phyloP scores from a whole-genome alignment of 1,140 invertebrate species.

The Planococcus citri region DNA sequence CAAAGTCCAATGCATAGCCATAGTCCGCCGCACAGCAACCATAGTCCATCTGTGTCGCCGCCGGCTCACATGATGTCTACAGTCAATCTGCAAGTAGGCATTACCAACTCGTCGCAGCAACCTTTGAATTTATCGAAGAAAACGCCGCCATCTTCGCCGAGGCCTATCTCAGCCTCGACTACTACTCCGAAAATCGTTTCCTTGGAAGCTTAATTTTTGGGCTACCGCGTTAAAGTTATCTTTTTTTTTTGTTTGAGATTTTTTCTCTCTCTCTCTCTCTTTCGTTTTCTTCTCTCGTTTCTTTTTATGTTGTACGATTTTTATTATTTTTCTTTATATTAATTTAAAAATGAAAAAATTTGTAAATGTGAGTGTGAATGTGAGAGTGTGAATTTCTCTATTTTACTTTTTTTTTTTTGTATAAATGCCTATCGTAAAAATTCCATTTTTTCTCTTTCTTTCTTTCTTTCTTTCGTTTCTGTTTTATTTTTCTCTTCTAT shows the following conservation, averaged over 20 bases:
- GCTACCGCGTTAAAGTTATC: background rate
- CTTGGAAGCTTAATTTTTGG: background rate
- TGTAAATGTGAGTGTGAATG: background rate
- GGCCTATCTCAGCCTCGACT: conserved; percentile 29
- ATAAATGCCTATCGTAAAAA: conserved; percentile 14
- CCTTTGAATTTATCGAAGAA: conserved; percentile 79
- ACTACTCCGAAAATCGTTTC: conserved; percentile 5
- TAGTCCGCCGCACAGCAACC: conserved; percentile 27
- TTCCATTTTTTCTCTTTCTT: background rate
- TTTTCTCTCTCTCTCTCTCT: conserved; percentile 7
- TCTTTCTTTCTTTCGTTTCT: conserved; percentile 1
- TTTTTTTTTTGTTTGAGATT: background rate
- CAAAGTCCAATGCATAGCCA: conserved; percentile 25
- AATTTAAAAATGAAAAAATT: background rate
- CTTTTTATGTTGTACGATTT: no score
- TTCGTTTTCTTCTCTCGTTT: background rate
- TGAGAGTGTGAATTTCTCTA: background rate
- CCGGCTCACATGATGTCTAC: conserved; percentile 32
- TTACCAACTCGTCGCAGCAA: conserved; percentile 54
- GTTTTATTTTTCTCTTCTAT: background rate
- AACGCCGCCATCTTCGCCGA: conserved; percentile 61
- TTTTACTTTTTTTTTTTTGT: background rate
- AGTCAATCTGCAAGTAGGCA: conserved; percentile 66
- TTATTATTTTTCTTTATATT: background rate
- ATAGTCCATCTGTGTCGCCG: conserved; percentile 34